Evolutionary conservation across 2,888 invertebrate species (phyloP), one percentile per base, ranked within the genome.

Genomic region (Acrocyrtus sp.): DNA sequence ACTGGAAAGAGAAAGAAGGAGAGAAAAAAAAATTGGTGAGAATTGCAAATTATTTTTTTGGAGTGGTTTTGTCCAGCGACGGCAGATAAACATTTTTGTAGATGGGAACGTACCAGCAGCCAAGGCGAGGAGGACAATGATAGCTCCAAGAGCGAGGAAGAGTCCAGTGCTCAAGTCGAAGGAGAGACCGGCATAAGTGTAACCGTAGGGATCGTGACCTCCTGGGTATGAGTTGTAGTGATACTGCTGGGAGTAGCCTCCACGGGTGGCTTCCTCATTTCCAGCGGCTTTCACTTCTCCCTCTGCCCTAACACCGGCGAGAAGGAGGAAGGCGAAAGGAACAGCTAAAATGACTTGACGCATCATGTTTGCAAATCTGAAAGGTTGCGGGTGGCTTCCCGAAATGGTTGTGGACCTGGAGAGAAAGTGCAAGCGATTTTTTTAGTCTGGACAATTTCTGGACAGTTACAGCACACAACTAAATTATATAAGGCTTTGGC

Each of bases 81-180:
- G 17, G 3, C 41, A 15, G 8, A 3, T 2, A 2, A 17, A 41
- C 41, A 41, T 41, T 15, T 53, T 53, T 19, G 19, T 29, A 3
- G 29, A 15, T 58, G 34, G 41, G 26, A 39, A 53, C 60, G 65
- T 80, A 81, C 80, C 80, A 50, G 81, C 80, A 63, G 81, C 81
- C 57, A 80, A 70, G 53, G 79, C 80, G 53, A 81, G 70, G 72
- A 81, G 80, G 54, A 81, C 79, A 34, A 81, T 80, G 80, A 81
- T 81, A 65, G 80, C 81, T 80, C 81, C 81, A 53, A 81, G 78
- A 51, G 81, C 81, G 56, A 81, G 75, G 78, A 80, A 80, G 66
- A 81, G 78, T 56, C 81, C 81, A 69, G 81, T 81, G 78, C 76
- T 75, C 48, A 81, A 76, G 68, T 81, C 81, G 68, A 81, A 81